Evolutionary conservation across 1,140 invertebrate species (phyloP), one percentile per base, ranked within the genome.

Genomic region (Lerema accius): DNA sequence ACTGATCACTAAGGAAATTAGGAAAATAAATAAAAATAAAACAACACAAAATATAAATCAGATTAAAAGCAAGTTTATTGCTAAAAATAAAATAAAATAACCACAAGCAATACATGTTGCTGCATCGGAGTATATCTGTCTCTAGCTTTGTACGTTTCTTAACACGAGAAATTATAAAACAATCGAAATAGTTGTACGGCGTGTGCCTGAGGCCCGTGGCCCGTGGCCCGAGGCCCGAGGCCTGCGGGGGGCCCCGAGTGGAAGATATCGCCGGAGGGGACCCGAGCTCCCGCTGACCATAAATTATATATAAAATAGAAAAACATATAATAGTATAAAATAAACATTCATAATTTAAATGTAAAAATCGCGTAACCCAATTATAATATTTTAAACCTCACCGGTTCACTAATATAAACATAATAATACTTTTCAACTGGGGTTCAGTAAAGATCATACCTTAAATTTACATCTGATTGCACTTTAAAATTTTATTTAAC

Each of bases 61-160:
- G 76, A 86, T 78, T 89, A 89, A 86, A 90, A 90, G 89, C 90
- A 90, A 90, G 84, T 92, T 92, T 91, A 91, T 91, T 92, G 90
- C 91, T 91, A 92, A 89, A 79, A 90, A 80, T 82, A 90, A 90
- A 89, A 84, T 84, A 86, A 79, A 89, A 81, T 88, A 87, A 87
- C 84, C 82, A 76, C 71, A 80, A 89, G 80, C 80, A 84, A 87
- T 84, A 88, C 82, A 82, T 48, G 74, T 80, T 79, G 81, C 81
- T 84, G 79, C 76, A 76, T 77, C 67, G 74, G 82, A 78, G 70
- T 70, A 69, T 76, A 59, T 78, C 77, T 75, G 71, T 76, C 51
- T 76, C 63, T 78, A 76, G 60, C 76, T 86, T 86, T 86, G 85
- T 86, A 86, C 82, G 76, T 82, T 74, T 59, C 76, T 67, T 80